A percentile compares a stretch with the other conserved stretches of the same genome.
Evolutionary conservation across 2,888 invertebrate species (phyloP).

Genomic region (Odontothrips loti): DNA sequence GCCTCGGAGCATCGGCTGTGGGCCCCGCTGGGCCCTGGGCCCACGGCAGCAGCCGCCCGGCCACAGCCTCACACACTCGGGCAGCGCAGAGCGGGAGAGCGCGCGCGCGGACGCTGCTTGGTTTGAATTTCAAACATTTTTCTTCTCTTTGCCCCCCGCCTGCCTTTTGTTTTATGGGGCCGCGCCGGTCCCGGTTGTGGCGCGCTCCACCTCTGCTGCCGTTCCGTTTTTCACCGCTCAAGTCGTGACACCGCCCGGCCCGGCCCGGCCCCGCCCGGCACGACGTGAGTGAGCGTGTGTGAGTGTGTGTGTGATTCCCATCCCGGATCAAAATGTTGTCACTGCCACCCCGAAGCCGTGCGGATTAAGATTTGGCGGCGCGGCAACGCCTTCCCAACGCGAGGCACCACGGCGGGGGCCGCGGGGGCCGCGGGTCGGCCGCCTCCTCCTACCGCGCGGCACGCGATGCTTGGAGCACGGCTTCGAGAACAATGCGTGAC

Average conservation of each 20-base stretch:
- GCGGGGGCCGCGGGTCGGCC: too few species aligned
- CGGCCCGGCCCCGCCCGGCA: too few species aligned
- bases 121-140: constrained; percentile 10
- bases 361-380: not conserved
- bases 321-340: too few species aligned
- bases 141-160: not conserved
- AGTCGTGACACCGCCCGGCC: too few species aligned
- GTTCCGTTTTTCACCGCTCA: too few species aligned
- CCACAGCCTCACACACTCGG: not conserved
- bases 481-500: constrained; percentile 4
- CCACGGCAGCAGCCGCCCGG: too few species aligned
- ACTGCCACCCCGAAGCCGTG: not conserved
- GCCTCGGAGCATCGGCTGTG: too few species aligned
- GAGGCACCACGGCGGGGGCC: not conserved
- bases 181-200: not conserved
- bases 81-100: not conserved
- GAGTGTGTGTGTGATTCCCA: too few species aligned
- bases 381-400: not conserved
- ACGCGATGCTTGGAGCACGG: too few species aligned
- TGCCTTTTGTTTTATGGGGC: not conserved
- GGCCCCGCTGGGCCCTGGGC: too few species aligned
- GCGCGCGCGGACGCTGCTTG: not conserved
- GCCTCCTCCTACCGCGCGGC: not conserved
- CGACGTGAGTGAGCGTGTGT: too few species aligned
- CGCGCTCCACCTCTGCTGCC: too few species aligned